Percentiles rank a stretch among this genome's conserved stretches.
Evolutionary conservation across 2,888 invertebrate species (phyloP).

Genomic region (Eupithecia abbreviata): DNA sequence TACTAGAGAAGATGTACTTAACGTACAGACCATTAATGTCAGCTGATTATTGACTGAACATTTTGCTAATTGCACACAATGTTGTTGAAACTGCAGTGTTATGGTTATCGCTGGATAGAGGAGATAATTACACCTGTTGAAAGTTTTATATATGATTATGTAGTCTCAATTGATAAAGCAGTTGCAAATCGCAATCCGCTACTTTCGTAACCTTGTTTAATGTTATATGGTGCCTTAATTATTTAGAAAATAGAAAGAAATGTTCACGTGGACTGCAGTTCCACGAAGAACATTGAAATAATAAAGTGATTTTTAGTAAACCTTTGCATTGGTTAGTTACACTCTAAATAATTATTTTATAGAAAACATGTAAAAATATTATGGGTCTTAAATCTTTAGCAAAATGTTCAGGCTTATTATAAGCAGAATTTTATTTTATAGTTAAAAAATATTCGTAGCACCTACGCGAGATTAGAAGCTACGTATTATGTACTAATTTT

Average conservation of each 20-base stretch:
- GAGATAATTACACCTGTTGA: not conserved
- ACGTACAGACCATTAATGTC: slow-evolving; percentile 45
- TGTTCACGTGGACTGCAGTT: slow-evolving; percentile 27
- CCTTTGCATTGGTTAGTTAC: not conserved
- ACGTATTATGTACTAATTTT: slow-evolving; percentile 16
- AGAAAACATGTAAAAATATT: not conserved
- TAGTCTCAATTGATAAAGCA: not conserved
- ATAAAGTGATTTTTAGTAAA: not conserved
- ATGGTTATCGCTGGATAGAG: not conserved
- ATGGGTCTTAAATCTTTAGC: slow-evolving; percentile 24
- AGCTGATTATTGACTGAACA: slow-evolving; percentile 35
- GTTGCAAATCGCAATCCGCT: not conserved
- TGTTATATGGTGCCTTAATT: not conserved
- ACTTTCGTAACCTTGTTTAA: not conserved
- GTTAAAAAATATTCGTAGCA: slow-evolving; percentile 34
- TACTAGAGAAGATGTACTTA: slow-evolving; percentile 33
- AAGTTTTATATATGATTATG: not conserved
- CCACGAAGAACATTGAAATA: slow-evolving; percentile 16
- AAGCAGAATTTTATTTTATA: slow-evolving; percentile 32
- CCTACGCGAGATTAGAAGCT: slow-evolving; percentile 21
- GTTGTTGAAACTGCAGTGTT: slow-evolving; percentile 26
- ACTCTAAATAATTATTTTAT: not conserved
- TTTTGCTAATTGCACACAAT: slow-evolving; percentile 20
- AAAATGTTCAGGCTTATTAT: slow-evolving; percentile 38
- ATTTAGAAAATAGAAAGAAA: not conserved